Conservation (phyloP, 2,888 invertebrate species). For the Drosophila algonquin region DNA sequence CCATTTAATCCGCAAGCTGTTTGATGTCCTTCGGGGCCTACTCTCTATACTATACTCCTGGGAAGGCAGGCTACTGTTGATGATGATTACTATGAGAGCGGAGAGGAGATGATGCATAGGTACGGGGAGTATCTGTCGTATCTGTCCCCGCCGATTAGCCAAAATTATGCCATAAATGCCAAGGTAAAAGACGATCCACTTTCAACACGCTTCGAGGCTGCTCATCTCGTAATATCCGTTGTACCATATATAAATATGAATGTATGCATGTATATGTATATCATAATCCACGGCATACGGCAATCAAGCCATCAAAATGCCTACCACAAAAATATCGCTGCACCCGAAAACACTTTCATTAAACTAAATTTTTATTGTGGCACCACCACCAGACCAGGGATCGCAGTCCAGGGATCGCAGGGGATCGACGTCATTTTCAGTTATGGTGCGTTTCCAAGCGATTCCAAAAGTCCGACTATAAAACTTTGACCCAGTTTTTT, state of each 20-base stretch:
- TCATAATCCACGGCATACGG: slow-evolving; percentile 65
- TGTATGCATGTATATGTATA: slow-evolving; percentile 29
- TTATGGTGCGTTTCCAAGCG: slow-evolving; percentile 54
- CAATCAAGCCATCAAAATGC: slow-evolving; percentile 73
- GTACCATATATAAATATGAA: slow-evolving; percentile 1
- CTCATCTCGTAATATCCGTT: slow-evolving; percentile 31
- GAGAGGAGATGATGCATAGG: not conserved
- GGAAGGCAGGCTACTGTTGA: slow-evolving; percentile 37
- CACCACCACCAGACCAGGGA: slow-evolving; percentile 46
- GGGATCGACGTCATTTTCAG: slow-evolving; percentile 53
- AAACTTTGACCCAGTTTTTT: slow-evolving; percentile 74
- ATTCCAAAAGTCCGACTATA: slow-evolving; percentile 58
- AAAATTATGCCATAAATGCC: slow-evolving; percentile 76
- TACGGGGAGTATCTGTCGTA: slow-evolving; percentile 11
- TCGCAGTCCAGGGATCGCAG: not conserved
- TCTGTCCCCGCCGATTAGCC: slow-evolving; percentile 40
- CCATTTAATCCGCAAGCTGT: slow-evolving; percentile 39
- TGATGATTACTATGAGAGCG: slow-evolving; percentile 3
- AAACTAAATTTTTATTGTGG: slow-evolving; percentile 76
- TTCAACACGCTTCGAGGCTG: slow-evolving; percentile 31
- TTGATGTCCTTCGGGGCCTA: slow-evolving; percentile 23
- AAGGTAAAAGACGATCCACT: slow-evolving; percentile 57
- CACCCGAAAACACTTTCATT: slow-evolving; percentile 75
- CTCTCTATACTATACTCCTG: not conserved
- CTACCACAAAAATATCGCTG: slow-evolving; percentile 19